These are phyloP conservation scores for Anadara kagoshimensis DNA, from an alignment of 1,140 invertebrate species.

Conservation along the genomic window DNA sequence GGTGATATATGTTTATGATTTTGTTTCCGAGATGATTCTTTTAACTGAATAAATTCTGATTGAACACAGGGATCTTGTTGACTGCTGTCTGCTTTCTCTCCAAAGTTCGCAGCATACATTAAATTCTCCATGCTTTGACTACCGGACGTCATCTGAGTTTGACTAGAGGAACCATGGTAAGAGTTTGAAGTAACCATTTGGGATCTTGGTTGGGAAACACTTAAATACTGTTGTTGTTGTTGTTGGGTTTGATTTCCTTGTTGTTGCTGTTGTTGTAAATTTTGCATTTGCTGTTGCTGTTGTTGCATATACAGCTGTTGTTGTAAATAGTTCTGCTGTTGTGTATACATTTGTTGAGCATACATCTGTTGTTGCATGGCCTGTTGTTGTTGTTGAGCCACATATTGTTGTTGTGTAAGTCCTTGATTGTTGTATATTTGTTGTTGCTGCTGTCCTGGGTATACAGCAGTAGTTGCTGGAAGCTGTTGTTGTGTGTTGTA, in stretches of 20 bases:
- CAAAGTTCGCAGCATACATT: no score
- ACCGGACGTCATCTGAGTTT: constrained; percentile 3
- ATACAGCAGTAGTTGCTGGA: background rate
- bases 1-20: no score
- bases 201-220: constrained; percentile 8
- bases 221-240: constrained; percentile 41
- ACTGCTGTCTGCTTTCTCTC: no score
- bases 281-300: constrained; percentile 53
- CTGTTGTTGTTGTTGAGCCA: constrained; percentile 50
- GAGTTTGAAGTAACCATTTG: constrained; percentile 20
- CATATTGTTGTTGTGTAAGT: constrained; percentile 15
- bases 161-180: constrained; percentile 31
- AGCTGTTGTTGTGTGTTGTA: constrained; percentile 2
- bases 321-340: constrained; percentile 48
- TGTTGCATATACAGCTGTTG: constrained; percentile 37
- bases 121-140: constrained; percentile 35
- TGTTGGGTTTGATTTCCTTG: constrained; percentile 36
- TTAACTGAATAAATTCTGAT: no score
- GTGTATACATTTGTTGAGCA: constrained; percentile 38
- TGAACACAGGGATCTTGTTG: no score
- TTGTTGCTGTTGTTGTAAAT: constrained; percentile 66
- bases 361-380: constrained; percentile 35
- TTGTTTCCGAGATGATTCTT: no score
- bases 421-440: constrained; percentile 25
- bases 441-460: constrained; percentile 24